Evolutionary conservation across 1,140 invertebrate genomes (phyloP), one percentile per base, ranked within the genome.

Genomic region (Lanistes nyassanus): DNA sequence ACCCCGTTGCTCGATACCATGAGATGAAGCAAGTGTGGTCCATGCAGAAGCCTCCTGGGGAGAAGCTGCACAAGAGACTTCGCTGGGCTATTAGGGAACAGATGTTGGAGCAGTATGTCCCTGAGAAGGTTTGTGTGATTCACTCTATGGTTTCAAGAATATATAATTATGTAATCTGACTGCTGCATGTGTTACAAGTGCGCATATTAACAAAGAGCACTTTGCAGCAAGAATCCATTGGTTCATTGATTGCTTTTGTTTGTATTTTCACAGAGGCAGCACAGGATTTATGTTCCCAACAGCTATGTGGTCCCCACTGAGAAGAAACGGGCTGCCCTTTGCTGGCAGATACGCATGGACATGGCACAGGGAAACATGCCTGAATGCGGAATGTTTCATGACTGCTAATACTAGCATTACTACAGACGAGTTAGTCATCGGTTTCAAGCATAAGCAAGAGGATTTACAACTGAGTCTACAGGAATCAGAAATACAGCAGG

Each of bases 31-130:
- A 86, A 68, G 77, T 68, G 6, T 89, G 88, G 88, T 58, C 79
- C 13, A 31, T 55, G 0, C 81, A 87, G 66, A 80, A 79, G 60
- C 83, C 82, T 5, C 88, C 88, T 11, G 87, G 85, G 36, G 88
- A 88, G 66, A 88, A 86, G 67, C 73, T 76, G n/a, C 88, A 86
- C 75, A 88, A 88, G 60, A 79, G 81, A 29, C 77, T 89, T 36
- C 78, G 87, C 42, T 89, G 88, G 88, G 83, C 83, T 77, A 80
- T 89, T n/a, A 69, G 84, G 75, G 87, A 87, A 81, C 83, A 87
- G 71, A 88, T 89, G 86, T 74, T 88, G 23, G 75, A 81, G 21
- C 85, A 88, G 55, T 85, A 88, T 73, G 82, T 86, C 23, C 78
- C 85, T 62, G 82, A 84, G 73, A 87, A 86, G 81, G 84, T 87